phyloP scores from a whole-genome alignment of 1,140 invertebrate genomes.

The Amyelois transitella region DNA sequence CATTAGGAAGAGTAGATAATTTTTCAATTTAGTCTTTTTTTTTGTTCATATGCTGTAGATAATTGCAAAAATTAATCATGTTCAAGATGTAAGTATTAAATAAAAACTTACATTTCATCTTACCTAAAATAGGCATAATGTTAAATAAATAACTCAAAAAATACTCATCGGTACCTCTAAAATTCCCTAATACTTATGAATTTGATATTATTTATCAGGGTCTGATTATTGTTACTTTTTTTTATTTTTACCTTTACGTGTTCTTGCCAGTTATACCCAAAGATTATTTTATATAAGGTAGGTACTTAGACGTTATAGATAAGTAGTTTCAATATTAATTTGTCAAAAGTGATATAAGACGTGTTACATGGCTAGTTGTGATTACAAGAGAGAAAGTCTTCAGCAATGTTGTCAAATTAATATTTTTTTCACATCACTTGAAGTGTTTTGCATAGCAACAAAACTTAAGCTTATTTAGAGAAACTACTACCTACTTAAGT shows the following conservation, averaged over 20 bases:
- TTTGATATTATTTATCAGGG: slow-evolving; percentile 28
- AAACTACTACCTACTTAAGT: too few relatives aligned
- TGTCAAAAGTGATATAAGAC: not conserved
- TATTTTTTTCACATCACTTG: not conserved
- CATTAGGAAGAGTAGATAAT: not conserved
- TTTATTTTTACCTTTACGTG: slow-evolving; percentile 23
- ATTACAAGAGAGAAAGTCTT: too few relatives aligned
- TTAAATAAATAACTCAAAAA: too few relatives aligned
- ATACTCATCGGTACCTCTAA: not conserved
- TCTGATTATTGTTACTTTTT: slow-evolving; percentile 21
- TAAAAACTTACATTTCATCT: not conserved
- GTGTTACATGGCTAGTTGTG: slow-evolving; percentile 2
- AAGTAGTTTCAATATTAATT: not conserved
- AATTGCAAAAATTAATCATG: not conserved
- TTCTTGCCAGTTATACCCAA: slow-evolving; percentile 42
- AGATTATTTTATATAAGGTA: slow-evolving; percentile 33
- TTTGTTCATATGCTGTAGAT: too few relatives aligned
- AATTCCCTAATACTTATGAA: slow-evolving; percentile 14
- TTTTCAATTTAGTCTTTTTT: too few relatives aligned
- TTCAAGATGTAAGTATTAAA: not conserved
- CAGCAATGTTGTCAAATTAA: slow-evolving; percentile 6
- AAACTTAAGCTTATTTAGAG: too few relatives aligned
- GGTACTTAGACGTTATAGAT: slow-evolving; percentile 18
- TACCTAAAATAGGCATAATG: too few relatives aligned
- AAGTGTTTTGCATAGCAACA: too few relatives aligned